phyloP scores from a whole-genome alignment of 2,888 invertebrate species.

The Strigamia maritima region DNA sequence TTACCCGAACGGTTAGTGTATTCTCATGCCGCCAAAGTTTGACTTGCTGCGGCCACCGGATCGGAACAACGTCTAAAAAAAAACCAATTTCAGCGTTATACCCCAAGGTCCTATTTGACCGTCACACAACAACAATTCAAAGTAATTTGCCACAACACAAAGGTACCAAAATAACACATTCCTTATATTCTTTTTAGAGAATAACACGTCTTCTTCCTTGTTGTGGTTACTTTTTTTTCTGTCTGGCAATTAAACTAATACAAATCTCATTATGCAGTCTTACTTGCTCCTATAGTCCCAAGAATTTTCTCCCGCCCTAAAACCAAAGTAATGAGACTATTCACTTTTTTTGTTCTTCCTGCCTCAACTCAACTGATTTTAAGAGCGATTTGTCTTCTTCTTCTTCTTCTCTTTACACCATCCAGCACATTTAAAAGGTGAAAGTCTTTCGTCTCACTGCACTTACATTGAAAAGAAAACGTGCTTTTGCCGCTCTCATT shows the following conservation, averaged over 20 bases:
- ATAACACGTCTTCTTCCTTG: background rate
- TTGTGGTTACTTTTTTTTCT: background rate
- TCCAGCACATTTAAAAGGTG: slow-evolving; percentile 18
- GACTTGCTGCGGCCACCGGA: too few species aligned
- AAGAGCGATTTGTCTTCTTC: slow-evolving; percentile 19
- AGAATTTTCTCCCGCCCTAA: background rate
- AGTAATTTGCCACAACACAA: background rate
- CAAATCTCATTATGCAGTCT: slow-evolving; percentile 20
- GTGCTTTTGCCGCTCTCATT: background rate
- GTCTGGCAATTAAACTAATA: background rate
- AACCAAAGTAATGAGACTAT: slow-evolving; percentile 9
- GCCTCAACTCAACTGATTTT: slow-evolving; percentile 29
- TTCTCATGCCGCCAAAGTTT: too few species aligned
- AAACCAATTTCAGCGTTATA: background rate
- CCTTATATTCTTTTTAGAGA: background rate
- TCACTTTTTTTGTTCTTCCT: background rate
- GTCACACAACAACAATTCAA: background rate
- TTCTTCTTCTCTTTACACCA: slow-evolving; percentile 8
- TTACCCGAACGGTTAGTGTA: too few species aligned
- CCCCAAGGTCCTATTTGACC: background rate
- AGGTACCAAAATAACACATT: background rate
- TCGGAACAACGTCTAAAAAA: too few species aligned
- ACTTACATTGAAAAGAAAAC: slow-evolving; percentile 24
- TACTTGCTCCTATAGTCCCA: background rate
- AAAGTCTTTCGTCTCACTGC: slow-evolving; percentile 17